A percentile compares a stretch with the other conserved stretches of the same genome.
Evolutionary conservation across 1,140 invertebrate species (phyloP).

Genomic region (Theocolax elegans): DNA sequence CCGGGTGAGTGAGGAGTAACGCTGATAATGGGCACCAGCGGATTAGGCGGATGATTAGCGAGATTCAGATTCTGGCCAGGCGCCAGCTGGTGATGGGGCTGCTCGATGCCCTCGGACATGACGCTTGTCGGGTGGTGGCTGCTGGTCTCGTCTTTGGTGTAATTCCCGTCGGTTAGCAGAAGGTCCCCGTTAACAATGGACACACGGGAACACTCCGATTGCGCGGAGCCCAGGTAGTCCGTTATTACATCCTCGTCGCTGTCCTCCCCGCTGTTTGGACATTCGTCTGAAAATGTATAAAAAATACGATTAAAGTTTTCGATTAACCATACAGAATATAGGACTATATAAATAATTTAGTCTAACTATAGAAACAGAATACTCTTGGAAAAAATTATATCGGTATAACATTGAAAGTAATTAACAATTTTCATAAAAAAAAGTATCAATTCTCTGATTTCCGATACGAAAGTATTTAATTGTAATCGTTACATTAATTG

Average conservation of each 20-base stretch:
- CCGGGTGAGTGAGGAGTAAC: constrained; percentile 86
- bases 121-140: constrained; percentile 40
- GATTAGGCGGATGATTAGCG: constrained; percentile 57
- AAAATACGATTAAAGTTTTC: too few species aligned
- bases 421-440: too few species aligned
- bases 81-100: neutral
- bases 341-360: too few species aligned
- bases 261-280: constrained; percentile 72
- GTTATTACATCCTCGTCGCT: constrained; percentile 78
- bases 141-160: constrained; percentile 61
- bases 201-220: constrained; percentile 26
- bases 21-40: constrained; percentile 82
- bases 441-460: too few species aligned
- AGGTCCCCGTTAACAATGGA: constrained; percentile 26
- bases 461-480: too few species aligned
- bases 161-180: constrained; percentile 48
- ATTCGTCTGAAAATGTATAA: constrained; percentile 64
- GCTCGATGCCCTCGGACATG: constrained; percentile 56
- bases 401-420: too few species aligned
- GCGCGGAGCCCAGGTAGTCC: constrained; percentile 66
- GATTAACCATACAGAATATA: too few species aligned
- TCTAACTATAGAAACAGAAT: too few species aligned
- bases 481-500: too few species aligned
- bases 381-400: too few species aligned
- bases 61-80: neutral